Evolutionary conservation across 2,888 invertebrate genomes (phyloP), one percentile per base, ranked within the genome.

Genomic region (Heteromurus nitidus): DNA sequence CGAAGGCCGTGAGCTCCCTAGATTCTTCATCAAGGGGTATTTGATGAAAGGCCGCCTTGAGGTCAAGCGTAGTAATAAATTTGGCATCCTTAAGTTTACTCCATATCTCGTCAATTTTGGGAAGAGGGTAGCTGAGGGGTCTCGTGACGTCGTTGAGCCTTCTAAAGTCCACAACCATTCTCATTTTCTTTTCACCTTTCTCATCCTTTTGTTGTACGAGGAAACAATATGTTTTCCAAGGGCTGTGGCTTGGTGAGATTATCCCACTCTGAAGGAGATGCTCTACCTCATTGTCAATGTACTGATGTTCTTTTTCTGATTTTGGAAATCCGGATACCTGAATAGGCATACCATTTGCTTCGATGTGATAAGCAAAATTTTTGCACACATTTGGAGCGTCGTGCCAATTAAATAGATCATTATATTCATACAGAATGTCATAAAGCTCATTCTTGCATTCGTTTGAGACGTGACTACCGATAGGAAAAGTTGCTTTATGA

Each of bases 291-390:
- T 2, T 20, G 16, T 50, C 53, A 16, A 50, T 68, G 3, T 24
- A 30, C 20, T 67, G 30, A 18, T 62, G 62, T 26, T 72, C 72
- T 28, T 72, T 58, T 60, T 72, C 72, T 22, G 3, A n/a, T 62
- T 62, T 73, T 30, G 73, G 73, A 31, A 60, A 62, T 13, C 42
- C 36, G 16, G 24, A 18, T 3, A 30, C 22, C 30, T 50, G 44
- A 1, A 20, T 9, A 18, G 73, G 73, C 2, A 9, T 11, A 2
- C 62, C 62, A 7, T 0, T 18, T 1, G 28, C 30, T 13, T 73
- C 73, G 2, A 73, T 62, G 31, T 73, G 73, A 24, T 30, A 47
- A 1, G 2, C 20, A 26, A 72, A 72, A n/a, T 30, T 11, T n/a
- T 58, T 72, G 26, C 58, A 44, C 1, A 42, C 42, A 11, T 24